Base-by-base conservation (phyloP, 2,888 invertebrate genomes). In the Carcina quercana region DNA sequence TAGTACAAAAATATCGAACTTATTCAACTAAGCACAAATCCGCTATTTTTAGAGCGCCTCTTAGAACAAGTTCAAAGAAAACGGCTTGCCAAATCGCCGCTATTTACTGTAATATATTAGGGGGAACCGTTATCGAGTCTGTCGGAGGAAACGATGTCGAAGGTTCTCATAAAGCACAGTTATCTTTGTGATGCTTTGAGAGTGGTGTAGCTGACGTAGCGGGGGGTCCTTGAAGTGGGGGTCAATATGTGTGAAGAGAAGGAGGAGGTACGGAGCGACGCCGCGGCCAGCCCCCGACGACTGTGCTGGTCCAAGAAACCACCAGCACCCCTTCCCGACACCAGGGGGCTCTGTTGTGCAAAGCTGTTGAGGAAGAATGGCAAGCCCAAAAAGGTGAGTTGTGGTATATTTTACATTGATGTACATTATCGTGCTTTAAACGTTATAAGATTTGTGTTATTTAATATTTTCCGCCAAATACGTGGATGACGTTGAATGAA, bases 361-460 rank as follows among this genome's bases (percentile, higher is more conserved):
- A 93, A 93, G 73, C 84, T 94, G 47, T 87, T 94, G 35, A 86
- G 90, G 63, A 91, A 92, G 83, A 93, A 92, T 75, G 93, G 93
- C 49, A 90, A 89, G 62, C 91, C 93, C 30, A 92, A 91, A 73
- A 93, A 93, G 89, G 91, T 91, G 62, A 84, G 67, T 43, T n/a
- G 12, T 12, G 2, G n/a, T n/a, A 3, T 10, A n/a, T 27, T 13
- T 7, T 25, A n/a, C n/a, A n/a, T n/a, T n/a, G n/a, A n/a, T n/a
- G n/a, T n/a, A n/a, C n/a, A n/a, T n/a, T n/a, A n/a, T n/a, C n/a
- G n/a, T n/a, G n/a, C n/a, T n/a, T n/a, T n/a, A n/a, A n/a, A n/a
- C n/a, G n/a, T n/a, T n/a, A n/a, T n/a, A n/a, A n/a, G n/a, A n/a
- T n/a, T n/a, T n/a, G n/a, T n/a, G n/a, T n/a, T n/a, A n/a, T n/a